Evolutionary conservation across 2,797 vertebrate species (phyloP), one percentile per base, ranked within the genome.

Genomic region (Sebastes ruberrimus): DNA sequence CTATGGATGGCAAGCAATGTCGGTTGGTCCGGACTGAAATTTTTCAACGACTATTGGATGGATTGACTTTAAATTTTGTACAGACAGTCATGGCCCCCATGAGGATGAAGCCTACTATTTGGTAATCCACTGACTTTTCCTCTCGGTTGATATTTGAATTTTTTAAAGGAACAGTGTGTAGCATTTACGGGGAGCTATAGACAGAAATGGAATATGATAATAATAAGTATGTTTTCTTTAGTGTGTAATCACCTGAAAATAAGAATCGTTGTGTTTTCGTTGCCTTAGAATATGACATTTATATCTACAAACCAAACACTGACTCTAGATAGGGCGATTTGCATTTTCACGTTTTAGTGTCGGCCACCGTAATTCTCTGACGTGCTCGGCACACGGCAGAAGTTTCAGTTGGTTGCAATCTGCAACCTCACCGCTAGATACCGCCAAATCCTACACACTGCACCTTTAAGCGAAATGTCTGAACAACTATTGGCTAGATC

Each of bases 161-260:
- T 35, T 66, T 60, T 53, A 55, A 60, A 0, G 46, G 46, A 49
- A 49, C 6, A 46, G 42, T 46, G 16, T 46, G 0, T 18, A 46
- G 0, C 14, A 0, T 18, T 46, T 46, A 18, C 0, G 42, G 42
- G 16, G 42, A 18, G 16, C 42, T 46, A 46, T 46, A 46, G 42
- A 49, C 0, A 8, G 46, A 20, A 49, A 49, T 18, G 46, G 46
- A 49, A 49, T 49, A 49, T 46, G 4, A 25, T 25, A 25, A 25
- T 25, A 18, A 8, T 49, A 49, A 46, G 42, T 18, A 46, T 46
- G 42, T 46, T 49, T 49, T 8, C 46, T 49, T 49, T 18, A 49
- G 46, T 49, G 16, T 49, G 3, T 0, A 49, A 49, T 49, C 46
- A 49, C 46, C 18, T 49, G 46, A 49, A 49, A 49, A 49, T 20